Evolutionary conservation across 2,113 vertebrate genomes (phyloP), one percentile per base, ranked within the genome.

Genomic region (Clarias magur): DNA sequence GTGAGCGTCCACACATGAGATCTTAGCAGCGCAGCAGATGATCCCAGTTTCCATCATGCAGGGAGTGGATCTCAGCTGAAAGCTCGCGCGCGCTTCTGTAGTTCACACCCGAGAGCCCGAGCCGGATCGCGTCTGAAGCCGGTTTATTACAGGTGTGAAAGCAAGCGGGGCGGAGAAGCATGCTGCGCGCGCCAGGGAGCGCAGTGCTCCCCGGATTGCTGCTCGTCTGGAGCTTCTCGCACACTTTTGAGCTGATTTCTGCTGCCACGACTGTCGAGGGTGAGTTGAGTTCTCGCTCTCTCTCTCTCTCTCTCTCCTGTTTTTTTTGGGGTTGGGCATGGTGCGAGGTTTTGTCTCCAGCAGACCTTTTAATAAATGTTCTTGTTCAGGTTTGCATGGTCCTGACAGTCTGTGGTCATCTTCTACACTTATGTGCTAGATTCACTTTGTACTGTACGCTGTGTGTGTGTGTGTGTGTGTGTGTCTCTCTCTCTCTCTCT

Each of bases 31-130:
- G 48, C 48, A 19, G 13, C 79, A 80, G 79, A 80, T 80, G 23
- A n/a, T 54, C 48, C 25, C 75, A 78, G 48, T 60, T 62, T 80
- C 79, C 79, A 80, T 80, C 79, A 80, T 80, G 79, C 79, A 34
- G 8, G 11, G 57, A 34, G 27, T 62, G 79, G 60, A 80, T 56
- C 78, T 80, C n/a, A 57, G n/a, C 54, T 80, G 78, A 80, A 80
- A 21, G 25, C n/a, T 2, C 17, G 1, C 9, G 53, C 48, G 12
- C 53, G 76, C 19, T n/a, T 11, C 27, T 80, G 16, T 9, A 62
- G 30, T 23, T 60, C 48, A 25, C 62, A 27, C 21, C 67, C 27
- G 53, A 38, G 38, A 48, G 19, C 34, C 53, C 21, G 53, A 38
- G 38, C 63, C 21, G 82, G 82, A 70, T 13, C 65, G 21, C 3